These are phyloP conservation scores for Margarornis squamiger DNA, from an alignment of 2,797 vertebrate genomes.

Conservation along the genomic window DNA sequence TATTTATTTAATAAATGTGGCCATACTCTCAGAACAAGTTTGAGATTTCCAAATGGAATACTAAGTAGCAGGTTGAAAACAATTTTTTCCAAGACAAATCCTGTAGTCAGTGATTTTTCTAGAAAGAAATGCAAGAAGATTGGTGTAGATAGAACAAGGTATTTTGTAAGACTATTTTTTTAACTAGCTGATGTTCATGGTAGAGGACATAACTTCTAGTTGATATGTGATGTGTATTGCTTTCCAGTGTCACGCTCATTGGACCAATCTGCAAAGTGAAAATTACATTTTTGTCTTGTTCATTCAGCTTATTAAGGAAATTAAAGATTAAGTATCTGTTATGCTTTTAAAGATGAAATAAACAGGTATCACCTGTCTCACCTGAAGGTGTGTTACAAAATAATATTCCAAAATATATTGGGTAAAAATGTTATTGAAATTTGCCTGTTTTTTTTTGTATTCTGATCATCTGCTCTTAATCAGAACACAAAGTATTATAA, in stretches of 20 bases:
- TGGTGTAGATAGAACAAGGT: not conserved
- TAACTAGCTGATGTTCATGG: not conserved
- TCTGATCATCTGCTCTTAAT: slow-evolving; percentile 5
- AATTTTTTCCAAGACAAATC: not conserved
- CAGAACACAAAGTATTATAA: not conserved
- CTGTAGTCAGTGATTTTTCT: not conserved
- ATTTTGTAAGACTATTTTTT: not conserved
- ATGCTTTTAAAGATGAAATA: not conserved
- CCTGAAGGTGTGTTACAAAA: not conserved
- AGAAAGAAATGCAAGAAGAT: not conserved
- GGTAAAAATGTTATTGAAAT: not conserved
- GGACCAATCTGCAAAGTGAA: slow-evolving; percentile 19
- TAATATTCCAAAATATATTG: not conserved
- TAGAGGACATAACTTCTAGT: not conserved
- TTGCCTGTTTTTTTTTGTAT: not conserved
- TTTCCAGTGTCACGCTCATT: not conserved
- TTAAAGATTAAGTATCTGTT: not conserved
- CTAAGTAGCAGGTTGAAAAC: not conserved
- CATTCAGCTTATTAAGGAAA: not conserved
- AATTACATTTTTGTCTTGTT: not conserved
- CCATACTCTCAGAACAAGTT: not conserved
- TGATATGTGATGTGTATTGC: not conserved
- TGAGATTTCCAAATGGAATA: not conserved
- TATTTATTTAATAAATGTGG: not conserved
- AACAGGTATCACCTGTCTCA: not conserved